phyloP scores from a whole-genome alignment of 2,797 vertebrate genomes.

The Syngnathus rostellatus region DNA sequence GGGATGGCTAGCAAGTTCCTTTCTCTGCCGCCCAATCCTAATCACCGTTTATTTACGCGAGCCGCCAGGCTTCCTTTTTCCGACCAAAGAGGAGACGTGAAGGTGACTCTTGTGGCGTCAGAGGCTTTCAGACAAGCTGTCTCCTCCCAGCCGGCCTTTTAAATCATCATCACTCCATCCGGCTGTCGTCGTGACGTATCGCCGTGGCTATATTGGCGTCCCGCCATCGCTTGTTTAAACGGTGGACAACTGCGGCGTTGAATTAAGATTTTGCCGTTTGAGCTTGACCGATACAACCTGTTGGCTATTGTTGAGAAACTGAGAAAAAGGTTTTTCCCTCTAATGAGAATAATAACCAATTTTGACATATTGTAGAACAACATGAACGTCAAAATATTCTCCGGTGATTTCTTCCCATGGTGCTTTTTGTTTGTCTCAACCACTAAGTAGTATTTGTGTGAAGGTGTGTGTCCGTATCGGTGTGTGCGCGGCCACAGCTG shows the following conservation, averaged over 20 bases:
- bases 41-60: slow-evolving; percentile 63
- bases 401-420: slow-evolving; percentile 10
- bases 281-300: slow-evolving; percentile 6
- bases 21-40: slow-evolving; percentile 61
- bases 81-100: slow-evolving; percentile 58
- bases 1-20: slow-evolving; percentile 49
- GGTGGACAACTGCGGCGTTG: slow-evolving; percentile 26
- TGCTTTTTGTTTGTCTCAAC: slow-evolving; percentile 33
- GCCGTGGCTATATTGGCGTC: slow-evolving; percentile 47
- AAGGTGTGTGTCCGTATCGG: slow-evolving; percentile 14
- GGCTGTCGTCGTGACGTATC: slow-evolving; percentile 59
- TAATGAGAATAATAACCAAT: not conserved
- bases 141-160: slow-evolving; percentile 62
- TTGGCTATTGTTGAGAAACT: not conserved
- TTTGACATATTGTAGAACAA: not conserved
- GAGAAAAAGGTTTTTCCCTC: not conserved
- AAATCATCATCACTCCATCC: slow-evolving; percentile 67
- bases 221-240: slow-evolving; percentile 17
- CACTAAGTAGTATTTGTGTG: slow-evolving; percentile 50
- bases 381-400: not conserved
- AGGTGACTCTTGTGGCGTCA: slow-evolving; percentile 67
- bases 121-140: slow-evolving; percentile 64
- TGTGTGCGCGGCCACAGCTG: slow-evolving; percentile 57
- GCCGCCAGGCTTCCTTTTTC: slow-evolving; percentile 59
- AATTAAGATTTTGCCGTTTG: slow-evolving; percentile 35